A percentile compares a stretch with the other conserved stretches of the same genome.
Conservation (phyloP, 1,140 invertebrate genomes). For the Lysiphlebus fabarum region DNA sequence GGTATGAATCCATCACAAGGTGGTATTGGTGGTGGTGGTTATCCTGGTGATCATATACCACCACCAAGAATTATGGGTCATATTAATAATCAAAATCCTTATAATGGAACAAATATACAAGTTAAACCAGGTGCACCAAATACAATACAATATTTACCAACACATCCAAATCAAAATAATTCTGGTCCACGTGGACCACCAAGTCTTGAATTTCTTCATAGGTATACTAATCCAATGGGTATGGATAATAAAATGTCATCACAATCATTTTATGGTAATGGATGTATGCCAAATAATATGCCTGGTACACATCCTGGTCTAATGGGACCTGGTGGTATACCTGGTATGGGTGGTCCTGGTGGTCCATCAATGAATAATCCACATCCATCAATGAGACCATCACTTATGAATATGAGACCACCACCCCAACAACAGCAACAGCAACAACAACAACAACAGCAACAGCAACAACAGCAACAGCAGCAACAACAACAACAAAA, state of each 20-base stretch:
- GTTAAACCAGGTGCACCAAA: slow-evolving; percentile 96
- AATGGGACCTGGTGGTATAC: slow-evolving; percentile 37
- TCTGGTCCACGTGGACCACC: slow-evolving; percentile 74
- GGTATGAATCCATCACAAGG: slow-evolving; percentile 52
- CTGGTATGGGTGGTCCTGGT: slow-evolving; percentile 33
- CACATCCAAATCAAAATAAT: slow-evolving; percentile 65
- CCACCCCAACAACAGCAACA: slow-evolving; percentile 34
- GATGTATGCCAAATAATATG: slow-evolving; percentile 48
- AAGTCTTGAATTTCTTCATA: slow-evolving; percentile 87
- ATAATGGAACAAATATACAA: slow-evolving; percentile 82
- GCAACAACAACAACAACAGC: slow-evolving; percentile 39
- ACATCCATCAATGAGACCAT: slow-evolving; percentile 51
- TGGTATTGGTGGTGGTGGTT: slow-evolving; percentile 32
- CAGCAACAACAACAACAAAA: slow-evolving; percentile 35
- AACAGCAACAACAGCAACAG: slow-evolving; percentile 40
- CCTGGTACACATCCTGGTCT: slow-evolving; percentile 36
- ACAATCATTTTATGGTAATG: slow-evolving; percentile 67
- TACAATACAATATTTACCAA: slow-evolving; percentile 96
- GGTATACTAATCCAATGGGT: slow-evolving; percentile 75
- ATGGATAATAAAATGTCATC: slow-evolving; percentile 71
- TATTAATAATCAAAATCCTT: slow-evolving; percentile 61
- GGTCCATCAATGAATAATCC: slow-evolving; percentile 38
- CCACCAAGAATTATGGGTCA: slow-evolving; percentile 47
- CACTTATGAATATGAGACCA: slow-evolving; percentile 47
- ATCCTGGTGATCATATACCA: slow-evolving; percentile 46